These are phyloP conservation scores for Equus quagga DNA, from an alignment of 2,113 vertebrate species.

Conservation along the genomic window DNA sequence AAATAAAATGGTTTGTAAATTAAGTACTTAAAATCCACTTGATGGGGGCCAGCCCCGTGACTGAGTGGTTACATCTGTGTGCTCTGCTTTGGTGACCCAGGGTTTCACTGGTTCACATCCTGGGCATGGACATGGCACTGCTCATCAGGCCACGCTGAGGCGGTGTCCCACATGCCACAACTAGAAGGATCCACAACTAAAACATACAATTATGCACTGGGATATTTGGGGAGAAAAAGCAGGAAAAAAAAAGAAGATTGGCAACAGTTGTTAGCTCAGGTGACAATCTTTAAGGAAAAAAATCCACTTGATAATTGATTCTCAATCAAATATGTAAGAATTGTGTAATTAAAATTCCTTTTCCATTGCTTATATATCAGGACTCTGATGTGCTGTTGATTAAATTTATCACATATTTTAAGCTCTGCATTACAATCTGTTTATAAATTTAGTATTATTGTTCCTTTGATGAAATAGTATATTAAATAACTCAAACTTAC, in stretches of 20 bases:
- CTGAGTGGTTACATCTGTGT: too few relatives aligned
- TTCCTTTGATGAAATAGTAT: not conserved
- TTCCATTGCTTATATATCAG: not conserved
- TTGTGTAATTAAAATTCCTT: not conserved
- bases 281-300: not conserved
- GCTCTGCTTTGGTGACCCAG: too few relatives aligned
- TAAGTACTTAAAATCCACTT: constrained; percentile 71
- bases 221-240: too few relatives aligned
- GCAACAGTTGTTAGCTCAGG: too few relatives aligned
- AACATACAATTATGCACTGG: too few relatives aligned
- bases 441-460: constrained; percentile 27
- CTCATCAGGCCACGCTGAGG: too few relatives aligned
- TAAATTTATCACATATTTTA: not conserved
- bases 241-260: too few relatives aligned
- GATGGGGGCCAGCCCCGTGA: not conserved
- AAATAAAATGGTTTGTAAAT: not conserved
- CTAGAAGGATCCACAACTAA: too few relatives aligned
- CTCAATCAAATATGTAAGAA: constrained; percentile 19
- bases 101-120: too few relatives aligned
- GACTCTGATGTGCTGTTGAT: not conserved
- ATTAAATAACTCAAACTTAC: constrained; percentile 28
- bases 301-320: constrained; percentile 73
- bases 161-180: too few relatives aligned
- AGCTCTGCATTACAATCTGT: constrained; percentile 30
- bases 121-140: too few relatives aligned